phyloP scores from a whole-genome alignment of 2,797 vertebrate genomes.

The Salarias fasciatus region DNA sequence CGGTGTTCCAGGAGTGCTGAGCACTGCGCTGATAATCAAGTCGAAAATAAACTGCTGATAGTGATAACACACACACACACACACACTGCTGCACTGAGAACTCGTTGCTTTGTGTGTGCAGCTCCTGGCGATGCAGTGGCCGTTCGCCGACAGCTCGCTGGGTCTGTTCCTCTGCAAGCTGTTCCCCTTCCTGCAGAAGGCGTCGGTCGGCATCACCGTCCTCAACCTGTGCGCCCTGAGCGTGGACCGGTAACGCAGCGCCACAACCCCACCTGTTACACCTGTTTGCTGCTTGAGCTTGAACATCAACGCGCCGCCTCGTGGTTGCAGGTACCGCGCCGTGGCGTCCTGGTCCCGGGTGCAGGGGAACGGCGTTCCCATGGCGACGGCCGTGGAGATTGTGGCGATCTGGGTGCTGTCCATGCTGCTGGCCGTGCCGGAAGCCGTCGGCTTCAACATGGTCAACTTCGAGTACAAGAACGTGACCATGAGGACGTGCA shows the following conservation, averaged over 20 bases:
- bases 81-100: too few species aligned
- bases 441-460: constrained; percentile 91
- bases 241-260: constrained; percentile 94
- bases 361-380: constrained; percentile 89
- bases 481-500: constrained; percentile 83
- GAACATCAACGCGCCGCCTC: not conserved
- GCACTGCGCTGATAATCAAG: constrained; percentile 56
- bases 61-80: too few species aligned
- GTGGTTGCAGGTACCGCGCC: constrained; percentile 89
- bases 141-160: constrained; percentile 82
- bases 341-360: constrained; percentile 95
- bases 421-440: constrained; percentile 89
- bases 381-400: constrained; percentile 90
- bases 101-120: constrained; percentile 76
- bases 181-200: constrained; percentile 95
- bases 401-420: constrained; percentile 92
- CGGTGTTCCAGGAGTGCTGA: constrained; percentile 42
- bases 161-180: constrained; percentile 92
- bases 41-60: too few species aligned
- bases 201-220: constrained; percentile 95
- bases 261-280: too few species aligned
- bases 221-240: constrained; percentile 95
- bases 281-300: too few species aligned
- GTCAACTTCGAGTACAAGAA: constrained; percentile 85
- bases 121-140: constrained; percentile 88